A percentile compares a stretch with the other conserved stretches of the same genome.
These are phyloP conservation scores for Scleropages formosus DNA, from an alignment of 2,797 vertebrate species.

Conservation along the genomic window DNA sequence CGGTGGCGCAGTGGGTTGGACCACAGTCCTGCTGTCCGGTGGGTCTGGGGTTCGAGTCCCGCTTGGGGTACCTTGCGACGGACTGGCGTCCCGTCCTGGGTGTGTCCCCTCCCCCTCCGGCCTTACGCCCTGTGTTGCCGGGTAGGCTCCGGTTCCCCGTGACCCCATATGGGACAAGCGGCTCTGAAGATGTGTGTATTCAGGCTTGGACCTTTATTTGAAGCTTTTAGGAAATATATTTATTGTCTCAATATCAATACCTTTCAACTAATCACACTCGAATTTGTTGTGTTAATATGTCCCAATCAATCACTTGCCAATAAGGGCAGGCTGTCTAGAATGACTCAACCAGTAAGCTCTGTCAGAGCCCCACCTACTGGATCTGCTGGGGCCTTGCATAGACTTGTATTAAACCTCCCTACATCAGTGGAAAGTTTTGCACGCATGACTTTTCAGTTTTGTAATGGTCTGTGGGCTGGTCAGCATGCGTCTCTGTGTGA, in stretches of 20 bases:
- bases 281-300: background rate
- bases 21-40: too few relatives aligned
- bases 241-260: background rate
- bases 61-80: too few relatives aligned
- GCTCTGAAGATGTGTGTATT: too few relatives aligned
- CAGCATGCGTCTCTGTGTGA: background rate
- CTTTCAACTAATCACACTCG: background rate
- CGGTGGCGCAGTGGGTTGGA: too few relatives aligned
- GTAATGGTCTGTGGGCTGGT: background rate
- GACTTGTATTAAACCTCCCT: background rate
- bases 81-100: too few relatives aligned
- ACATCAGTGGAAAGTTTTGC: background rate
- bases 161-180: too few relatives aligned
- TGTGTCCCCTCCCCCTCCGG: too few relatives aligned
- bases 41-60: too few relatives aligned
- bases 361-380: slow-evolving; percentile 62
- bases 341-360: slow-evolving; percentile 31
- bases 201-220: background rate
- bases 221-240: background rate
- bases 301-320: background rate
- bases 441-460: background rate
- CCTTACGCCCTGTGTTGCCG: too few relatives aligned
- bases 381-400: background rate
- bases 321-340: too few relatives aligned
- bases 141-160: too few relatives aligned